A percentile compares a stretch with the other conserved stretches of the same genome.
Conservation (phyloP, 92 coral and sea anemone genomes). For the Anthopleura xanthogrammica region DNA sequence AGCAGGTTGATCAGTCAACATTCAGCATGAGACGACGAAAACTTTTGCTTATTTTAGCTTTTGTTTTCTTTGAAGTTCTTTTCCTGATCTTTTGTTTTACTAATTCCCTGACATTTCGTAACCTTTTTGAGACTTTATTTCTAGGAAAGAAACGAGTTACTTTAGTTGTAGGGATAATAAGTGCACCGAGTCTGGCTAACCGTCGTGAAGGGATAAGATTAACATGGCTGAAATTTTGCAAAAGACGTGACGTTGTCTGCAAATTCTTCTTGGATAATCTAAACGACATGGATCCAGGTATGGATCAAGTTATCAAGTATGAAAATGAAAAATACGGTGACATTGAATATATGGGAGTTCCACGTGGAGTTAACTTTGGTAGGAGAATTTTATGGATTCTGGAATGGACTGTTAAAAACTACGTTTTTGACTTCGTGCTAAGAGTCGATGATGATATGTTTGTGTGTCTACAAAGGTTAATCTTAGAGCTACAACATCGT, state of each 20-base stretch:
- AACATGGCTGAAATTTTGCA: conserved; percentile 81
- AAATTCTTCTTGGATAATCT: conserved; percentile 84
- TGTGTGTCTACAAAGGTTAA: conserved; percentile 74
- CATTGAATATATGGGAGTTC: conserved; percentile 70
- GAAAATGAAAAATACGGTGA: conserved; percentile 62
- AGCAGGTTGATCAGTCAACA: not conserved
- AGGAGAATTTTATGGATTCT: conserved; percentile 82
- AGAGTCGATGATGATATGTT: conserved; percentile 94
- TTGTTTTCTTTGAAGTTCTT: not conserved
- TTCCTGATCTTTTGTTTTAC: not conserved
- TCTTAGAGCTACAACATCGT: conserved; percentile 73
- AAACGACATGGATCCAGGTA: conserved; percentile 65
- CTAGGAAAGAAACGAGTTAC: conserved; percentile 8
- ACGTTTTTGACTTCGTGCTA: conserved; percentile 74
- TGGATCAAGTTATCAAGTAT: conserved; percentile 35
- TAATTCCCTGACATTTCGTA: not conserved
- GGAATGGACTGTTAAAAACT: conserved; percentile 73
- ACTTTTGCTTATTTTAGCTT: not conserved
- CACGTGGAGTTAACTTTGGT: conserved; percentile 86
- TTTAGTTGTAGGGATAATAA: conserved; percentile 69
- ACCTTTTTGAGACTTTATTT: not conserved
- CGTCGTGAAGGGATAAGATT: conserved; percentile 85
- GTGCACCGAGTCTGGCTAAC: conserved; percentile 77
- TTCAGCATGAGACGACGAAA: not conserved
- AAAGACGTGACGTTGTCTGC: conserved; percentile 55